These are phyloP conservation scores for Scomber japonicus DNA, from an alignment of 2,113 vertebrate genomes.

Conservation along the genomic window DNA sequence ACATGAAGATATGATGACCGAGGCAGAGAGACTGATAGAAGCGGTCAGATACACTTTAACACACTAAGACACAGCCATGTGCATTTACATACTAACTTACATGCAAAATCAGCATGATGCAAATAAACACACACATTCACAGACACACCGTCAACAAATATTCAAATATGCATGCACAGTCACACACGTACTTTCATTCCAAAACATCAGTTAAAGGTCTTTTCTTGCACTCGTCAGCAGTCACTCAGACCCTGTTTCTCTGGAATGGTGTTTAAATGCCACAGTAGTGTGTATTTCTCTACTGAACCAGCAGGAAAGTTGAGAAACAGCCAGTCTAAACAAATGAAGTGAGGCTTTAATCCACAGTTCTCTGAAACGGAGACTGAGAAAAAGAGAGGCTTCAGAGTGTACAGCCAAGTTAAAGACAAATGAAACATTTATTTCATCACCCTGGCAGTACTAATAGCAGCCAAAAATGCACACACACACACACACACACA, in stretches of 20 bases:
- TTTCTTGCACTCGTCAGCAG: constrained; percentile 29
- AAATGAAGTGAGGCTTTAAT: constrained; percentile 59
- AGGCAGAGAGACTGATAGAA: constrained; percentile 20
- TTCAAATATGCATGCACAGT: constrained; percentile 14
- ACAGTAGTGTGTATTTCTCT: constrained; percentile 45
- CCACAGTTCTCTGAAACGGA: constrained; percentile 60
- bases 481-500: neutral
- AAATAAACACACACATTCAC: constrained; percentile 24
- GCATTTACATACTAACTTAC: neutral
- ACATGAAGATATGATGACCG: constrained; percentile 67
- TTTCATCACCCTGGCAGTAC: constrained; percentile 59
- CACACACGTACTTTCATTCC: neutral
- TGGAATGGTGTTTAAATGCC: constrained; percentile 55
- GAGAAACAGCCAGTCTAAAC: constrained; percentile 70
- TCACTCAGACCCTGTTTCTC: constrained; percentile 38
- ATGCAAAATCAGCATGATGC: constrained; percentile 41
- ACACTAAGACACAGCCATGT: neutral
- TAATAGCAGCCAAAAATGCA: constrained; percentile 44
- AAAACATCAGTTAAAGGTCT: neutral
- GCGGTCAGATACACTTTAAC: constrained; percentile 13
- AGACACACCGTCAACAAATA: neutral
- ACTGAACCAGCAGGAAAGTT: constrained; percentile 61
- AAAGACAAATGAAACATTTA: constrained; percentile 71
- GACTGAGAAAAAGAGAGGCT: constrained; percentile 28
- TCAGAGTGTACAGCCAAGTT: constrained; percentile 67